These are phyloP conservation scores for Porites evermanni DNA, from an alignment of 92 coral and sea anemone genomes.

Conservation along the genomic window DNA sequence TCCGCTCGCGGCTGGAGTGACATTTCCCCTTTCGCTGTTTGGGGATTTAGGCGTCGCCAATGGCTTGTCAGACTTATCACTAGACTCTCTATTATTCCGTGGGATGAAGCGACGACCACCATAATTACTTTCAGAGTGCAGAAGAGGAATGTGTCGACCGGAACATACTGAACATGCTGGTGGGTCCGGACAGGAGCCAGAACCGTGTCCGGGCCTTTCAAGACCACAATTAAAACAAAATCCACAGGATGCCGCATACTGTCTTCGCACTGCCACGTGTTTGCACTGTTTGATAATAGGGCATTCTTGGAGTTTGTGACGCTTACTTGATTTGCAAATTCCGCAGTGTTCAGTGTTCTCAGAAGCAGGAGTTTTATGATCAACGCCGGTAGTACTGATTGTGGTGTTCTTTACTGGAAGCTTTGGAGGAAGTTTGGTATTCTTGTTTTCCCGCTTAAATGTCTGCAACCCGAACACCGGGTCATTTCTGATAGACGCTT, in stretches of 20 bases:
- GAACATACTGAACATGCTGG: conserved; percentile 58
- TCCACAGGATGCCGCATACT: conserved; percentile 48
- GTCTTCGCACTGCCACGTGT: conserved; percentile 43
- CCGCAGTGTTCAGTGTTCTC: background rate
- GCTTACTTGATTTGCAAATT: conserved; percentile 8
- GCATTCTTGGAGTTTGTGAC: conserved; percentile 38
- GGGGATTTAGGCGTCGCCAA: background rate
- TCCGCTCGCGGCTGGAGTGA: background rate
- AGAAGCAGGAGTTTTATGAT: background rate
- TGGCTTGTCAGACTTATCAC: conserved; percentile 6
- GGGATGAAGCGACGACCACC: conserved; percentile 5
- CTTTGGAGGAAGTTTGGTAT: conserved; percentile 37
- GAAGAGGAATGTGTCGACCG: conserved; percentile 60
- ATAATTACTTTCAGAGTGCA: conserved; percentile 32
- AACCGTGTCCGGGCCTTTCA: conserved; percentile 32
- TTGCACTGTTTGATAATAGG: conserved; percentile 46
- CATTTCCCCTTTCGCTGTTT: background rate
- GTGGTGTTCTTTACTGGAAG: conserved; percentile 39
- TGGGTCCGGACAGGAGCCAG: too few relatives aligned
- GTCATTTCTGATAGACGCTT: conserved; percentile 73
- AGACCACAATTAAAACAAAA: conserved; percentile 63
- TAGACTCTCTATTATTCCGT: conserved; percentile 26
- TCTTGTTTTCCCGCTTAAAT: conserved; percentile 41
- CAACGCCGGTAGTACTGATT: conserved; percentile 31
- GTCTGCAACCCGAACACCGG: conserved; percentile 47